Evolutionary conservation across 2,113 vertebrate genomes (phyloP).

Genomic region (Noctilio leporinus): DNA sequence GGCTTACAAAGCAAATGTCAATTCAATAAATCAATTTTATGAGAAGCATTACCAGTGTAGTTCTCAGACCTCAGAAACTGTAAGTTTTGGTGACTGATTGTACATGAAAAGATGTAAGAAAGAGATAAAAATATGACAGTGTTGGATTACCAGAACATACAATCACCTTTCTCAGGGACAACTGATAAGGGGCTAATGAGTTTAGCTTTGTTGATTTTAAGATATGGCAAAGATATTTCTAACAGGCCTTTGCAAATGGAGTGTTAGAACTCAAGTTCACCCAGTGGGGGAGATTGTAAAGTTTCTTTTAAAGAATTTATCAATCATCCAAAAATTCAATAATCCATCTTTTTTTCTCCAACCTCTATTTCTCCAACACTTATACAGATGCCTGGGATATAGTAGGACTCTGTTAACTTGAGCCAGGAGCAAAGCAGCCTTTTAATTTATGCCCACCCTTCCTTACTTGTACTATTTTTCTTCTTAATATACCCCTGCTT

Average conservation of each 20-base stretch:
- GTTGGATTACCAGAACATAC: background rate
- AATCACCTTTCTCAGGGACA: background rate
- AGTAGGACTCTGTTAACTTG: background rate
- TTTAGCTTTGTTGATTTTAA: background rate
- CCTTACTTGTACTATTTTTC: background rate
- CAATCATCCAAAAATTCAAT: background rate
- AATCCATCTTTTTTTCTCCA: background rate
- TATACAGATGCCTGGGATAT: background rate
- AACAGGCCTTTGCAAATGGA: background rate
- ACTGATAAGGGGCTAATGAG: background rate
- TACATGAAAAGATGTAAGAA: background rate
- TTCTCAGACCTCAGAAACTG: background rate
- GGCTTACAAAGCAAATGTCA: background rate
- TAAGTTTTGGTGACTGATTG: background rate
- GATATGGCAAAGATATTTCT: background rate
- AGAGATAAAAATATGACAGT: background rate
- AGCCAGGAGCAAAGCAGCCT: background rate
- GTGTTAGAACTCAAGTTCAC: constrained; percentile 17
- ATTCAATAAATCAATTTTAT: background rate
- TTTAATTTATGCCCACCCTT: background rate
- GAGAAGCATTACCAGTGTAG: background rate
- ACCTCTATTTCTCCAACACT: background rate
- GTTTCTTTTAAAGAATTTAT: background rate
- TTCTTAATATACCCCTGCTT: background rate
- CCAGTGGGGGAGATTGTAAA: background rate